A percentile compares a stretch with the other conserved stretches of the same genome.
Evolutionary conservation across 2,888 invertebrate genomes (phyloP).

Genomic region (Cephus rjabovi): DNA sequence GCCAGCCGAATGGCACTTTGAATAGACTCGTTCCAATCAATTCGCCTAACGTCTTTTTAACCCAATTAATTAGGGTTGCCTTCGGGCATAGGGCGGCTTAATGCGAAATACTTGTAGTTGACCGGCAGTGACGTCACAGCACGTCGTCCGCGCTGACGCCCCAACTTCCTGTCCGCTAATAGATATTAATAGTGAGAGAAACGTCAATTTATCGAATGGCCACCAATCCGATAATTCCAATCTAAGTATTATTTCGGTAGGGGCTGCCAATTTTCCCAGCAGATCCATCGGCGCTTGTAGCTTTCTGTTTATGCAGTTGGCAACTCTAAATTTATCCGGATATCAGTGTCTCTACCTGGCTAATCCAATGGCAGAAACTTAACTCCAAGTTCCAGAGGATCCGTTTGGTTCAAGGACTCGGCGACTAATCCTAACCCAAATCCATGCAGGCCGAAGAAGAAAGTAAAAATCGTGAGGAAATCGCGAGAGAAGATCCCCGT

Average conservation of each 20-base stretch:
- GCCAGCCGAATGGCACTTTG: constrained; percentile 16
- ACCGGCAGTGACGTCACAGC: constrained; percentile 62
- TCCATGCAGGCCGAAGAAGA: neutral
- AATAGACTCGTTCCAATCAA: constrained; percentile 45
- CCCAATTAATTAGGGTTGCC: constrained; percentile 58
- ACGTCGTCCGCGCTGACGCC: constrained; percentile 42
- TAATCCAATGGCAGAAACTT: neutral
- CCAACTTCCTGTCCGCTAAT: constrained; percentile 57
- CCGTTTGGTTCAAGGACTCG: neutral
- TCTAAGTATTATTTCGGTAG: neutral
- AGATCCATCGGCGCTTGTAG: constrained; percentile 18
- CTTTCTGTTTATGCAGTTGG: neutral
- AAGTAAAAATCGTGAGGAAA: neutral
- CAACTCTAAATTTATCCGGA: neutral
- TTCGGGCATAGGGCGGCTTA: constrained; percentile 36
- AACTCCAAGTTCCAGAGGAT: neutral
- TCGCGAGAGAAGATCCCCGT: constrained; percentile 15
- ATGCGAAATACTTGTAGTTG: constrained; percentile 66
- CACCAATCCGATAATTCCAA: constrained; percentile 14
- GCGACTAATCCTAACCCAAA: neutral
- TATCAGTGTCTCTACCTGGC: neutral
- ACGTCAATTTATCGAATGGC: constrained; percentile 17
- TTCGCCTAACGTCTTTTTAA: constrained; percentile 64
- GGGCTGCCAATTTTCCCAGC: neutral
- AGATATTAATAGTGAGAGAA: constrained; percentile 59